Evolutionary conservation across 1,140 invertebrate species (phyloP), one percentile per base, ranked within the genome.

Genomic region (Capitella teleta): DNA sequence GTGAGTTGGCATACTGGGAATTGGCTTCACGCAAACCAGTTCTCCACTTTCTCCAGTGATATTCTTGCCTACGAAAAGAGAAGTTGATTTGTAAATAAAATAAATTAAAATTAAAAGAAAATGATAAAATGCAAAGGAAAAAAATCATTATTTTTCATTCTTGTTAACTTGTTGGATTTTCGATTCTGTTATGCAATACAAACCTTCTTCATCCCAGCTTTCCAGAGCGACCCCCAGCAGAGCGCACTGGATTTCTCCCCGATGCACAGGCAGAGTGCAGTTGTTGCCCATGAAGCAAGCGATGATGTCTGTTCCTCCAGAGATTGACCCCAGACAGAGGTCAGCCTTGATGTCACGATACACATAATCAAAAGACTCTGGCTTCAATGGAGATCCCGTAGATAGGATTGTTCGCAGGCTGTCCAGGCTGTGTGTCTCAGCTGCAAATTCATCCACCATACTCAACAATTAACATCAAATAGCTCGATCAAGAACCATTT

Each of bases 271-370:
- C 14, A 78, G 49, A 30, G 64, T 73, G 26, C 72, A 64, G 51
- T 76, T 78, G 44, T 73, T 69, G 26, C 78, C 79, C 65, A 77
- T 75, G 62, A 80, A 80, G 61, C 76, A 78, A 5, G 74, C 77
- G 50, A 78, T 76, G 37, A 78, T 79, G 61, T 79, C 79, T 16
- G 78, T 80, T 6, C 78, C 79, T 52, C 79, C 78, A 74, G 76
- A 73, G 43, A 79, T 79, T 5, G 78, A 79, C 23, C 74, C 77
- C 23, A 81, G 67, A 5, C 79, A 55, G 3, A 81, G 55, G 55
- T 79, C 71, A 26, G 61, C 60, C 50, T 79, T 79, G n/a, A 81
- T 70, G 28, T 75, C 57, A 8, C 59, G 63, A 57, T 79, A 79
- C 3, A 81, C 76, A 63, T 77, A 81, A 18, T 77, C 73, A 63